phyloP scores from a whole-genome alignment of 1,140 invertebrate genomes.

The Aculops lycopersici region DNA sequence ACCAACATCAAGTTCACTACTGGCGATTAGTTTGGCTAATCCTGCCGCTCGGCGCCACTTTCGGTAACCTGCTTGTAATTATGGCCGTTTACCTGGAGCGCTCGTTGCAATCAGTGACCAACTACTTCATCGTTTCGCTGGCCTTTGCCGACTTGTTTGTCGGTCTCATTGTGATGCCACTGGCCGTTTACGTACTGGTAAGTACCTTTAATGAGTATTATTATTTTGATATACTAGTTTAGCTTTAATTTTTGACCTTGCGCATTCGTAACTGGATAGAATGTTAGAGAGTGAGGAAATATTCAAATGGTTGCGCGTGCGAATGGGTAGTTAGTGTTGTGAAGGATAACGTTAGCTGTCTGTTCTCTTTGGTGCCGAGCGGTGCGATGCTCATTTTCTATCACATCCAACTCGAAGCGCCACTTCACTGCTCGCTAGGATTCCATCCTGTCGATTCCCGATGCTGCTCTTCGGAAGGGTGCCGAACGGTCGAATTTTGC shows the following conservation, averaged over 20 bases:
- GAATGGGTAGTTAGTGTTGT: too few relatives aligned
- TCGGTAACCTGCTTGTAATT: slow-evolving; percentile 85
- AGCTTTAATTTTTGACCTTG: not conserved
- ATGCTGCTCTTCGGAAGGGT: too few relatives aligned
- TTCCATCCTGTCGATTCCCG: too few relatives aligned
- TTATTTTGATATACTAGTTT: not conserved
- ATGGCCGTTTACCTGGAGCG: slow-evolving; percentile 61
- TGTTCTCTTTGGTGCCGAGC: too few relatives aligned
- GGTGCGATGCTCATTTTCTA: too few relatives aligned
- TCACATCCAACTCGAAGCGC: too few relatives aligned
- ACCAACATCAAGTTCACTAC: slow-evolving; percentile 7
- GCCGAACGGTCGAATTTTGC: too few relatives aligned
- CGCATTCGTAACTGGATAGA: not conserved
- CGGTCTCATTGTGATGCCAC: slow-evolving; percentile 84
- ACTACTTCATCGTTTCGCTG: slow-evolving; percentile 90
- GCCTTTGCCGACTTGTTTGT: slow-evolving; percentile 88
- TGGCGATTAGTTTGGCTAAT: slow-evolving; percentile 54
- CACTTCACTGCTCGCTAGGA: too few relatives aligned
- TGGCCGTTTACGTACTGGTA: slow-evolving; percentile 82
- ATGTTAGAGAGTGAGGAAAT: not conserved
- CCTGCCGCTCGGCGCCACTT: slow-evolving; percentile 67
- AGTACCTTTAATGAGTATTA: slow-evolving; percentile 18
- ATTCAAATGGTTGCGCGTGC: not conserved
- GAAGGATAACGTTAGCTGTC: too few relatives aligned
- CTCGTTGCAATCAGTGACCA: slow-evolving; percentile 66